phyloP scores from a whole-genome alignment of 2,113 vertebrate genomes.

The Cercopithecus mona region DNA sequence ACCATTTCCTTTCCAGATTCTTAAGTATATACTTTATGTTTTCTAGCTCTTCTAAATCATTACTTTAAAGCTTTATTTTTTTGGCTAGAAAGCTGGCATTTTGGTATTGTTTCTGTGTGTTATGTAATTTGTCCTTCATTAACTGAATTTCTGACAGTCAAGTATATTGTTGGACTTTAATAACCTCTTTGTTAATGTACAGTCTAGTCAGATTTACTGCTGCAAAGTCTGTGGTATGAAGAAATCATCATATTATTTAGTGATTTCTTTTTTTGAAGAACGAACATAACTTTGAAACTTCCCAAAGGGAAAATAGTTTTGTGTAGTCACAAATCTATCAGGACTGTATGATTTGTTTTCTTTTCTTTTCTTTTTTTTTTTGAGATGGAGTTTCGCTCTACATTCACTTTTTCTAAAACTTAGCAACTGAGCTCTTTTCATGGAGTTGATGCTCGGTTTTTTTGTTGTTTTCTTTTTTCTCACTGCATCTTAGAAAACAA shows the following conservation, averaged over 20 bases:
- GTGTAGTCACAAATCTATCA: neutral
- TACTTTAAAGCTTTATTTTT: neutral
- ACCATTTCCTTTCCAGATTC: neutral
- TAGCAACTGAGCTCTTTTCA: neutral
- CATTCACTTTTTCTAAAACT: conserved; percentile 20
- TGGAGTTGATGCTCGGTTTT: neutral
- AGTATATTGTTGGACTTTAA: neutral
- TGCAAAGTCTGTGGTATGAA: neutral
- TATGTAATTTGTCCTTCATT: neutral
- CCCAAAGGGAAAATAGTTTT: neutral
- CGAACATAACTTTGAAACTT: conserved; percentile 20
- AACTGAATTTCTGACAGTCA: conserved; percentile 6
- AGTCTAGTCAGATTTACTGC: neutral
- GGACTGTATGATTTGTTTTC: neutral
- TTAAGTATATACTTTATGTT: neutral
- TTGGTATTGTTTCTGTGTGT: neutral
- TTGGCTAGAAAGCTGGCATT: neutral
- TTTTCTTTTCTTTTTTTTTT: too few species aligned
- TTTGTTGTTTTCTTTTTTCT: conserved; percentile 26
- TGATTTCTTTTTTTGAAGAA: conserved; percentile 40
- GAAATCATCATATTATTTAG: conserved; percentile 3
- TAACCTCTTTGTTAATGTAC: neutral
- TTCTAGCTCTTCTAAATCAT: neutral
- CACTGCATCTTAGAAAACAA: neutral
- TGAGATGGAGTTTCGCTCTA: neutral